phyloP scores from a whole-genome alignment of 2,888 invertebrate species.

The Drosophila crucigera region DNA sequence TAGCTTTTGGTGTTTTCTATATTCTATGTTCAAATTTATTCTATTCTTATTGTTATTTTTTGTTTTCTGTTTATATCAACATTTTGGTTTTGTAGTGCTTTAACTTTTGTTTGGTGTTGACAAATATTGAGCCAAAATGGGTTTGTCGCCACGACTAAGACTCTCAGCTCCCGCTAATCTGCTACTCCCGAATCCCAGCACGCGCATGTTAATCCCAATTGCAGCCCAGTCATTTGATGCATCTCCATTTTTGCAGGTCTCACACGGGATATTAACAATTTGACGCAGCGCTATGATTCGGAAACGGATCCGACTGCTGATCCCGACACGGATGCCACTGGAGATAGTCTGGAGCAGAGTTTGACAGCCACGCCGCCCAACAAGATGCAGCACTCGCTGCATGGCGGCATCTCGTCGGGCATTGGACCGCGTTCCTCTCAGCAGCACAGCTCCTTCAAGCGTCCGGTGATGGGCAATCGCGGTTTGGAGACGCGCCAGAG shows the following conservation, averaged over 20 bases:
- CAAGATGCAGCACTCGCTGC: constrained; percentile 86
- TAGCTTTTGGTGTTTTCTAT: constrained; percentile 34
- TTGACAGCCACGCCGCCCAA: constrained; percentile 67
- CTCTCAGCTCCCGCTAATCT: constrained; percentile 42
- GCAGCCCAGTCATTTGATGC: neutral
- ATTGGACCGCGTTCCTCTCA: constrained; percentile 82
- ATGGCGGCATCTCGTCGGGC: constrained; percentile 66
- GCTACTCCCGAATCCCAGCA: constrained; percentile 34
- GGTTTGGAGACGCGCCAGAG: constrained; percentile 88
- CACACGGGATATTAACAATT: constrained; percentile 84
- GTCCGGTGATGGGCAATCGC: constrained; percentile 87
- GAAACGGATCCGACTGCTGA: constrained; percentile 87
- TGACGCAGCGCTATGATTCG: constrained; percentile 85
- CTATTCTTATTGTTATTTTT: constrained; percentile 6
- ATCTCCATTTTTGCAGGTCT: constrained; percentile 74
- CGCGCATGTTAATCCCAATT: constrained; percentile 37
- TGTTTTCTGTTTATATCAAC: constrained; percentile 12
- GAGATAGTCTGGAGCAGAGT: constrained; percentile 85
- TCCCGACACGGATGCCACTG: constrained; percentile 92
- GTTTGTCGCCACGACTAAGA: constrained; percentile 51
- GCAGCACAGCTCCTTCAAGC: constrained; percentile 87
- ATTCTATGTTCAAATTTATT: constrained; percentile 5
- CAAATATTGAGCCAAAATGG: constrained; percentile 68
- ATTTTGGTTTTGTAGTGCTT: constrained; percentile 30
- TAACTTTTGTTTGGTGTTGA: constrained; percentile 56